These are phyloP conservation scores for Ochotona princeps DNA, from an alignment of 2,113 vertebrate genomes.

Conservation along the genomic window DNA sequence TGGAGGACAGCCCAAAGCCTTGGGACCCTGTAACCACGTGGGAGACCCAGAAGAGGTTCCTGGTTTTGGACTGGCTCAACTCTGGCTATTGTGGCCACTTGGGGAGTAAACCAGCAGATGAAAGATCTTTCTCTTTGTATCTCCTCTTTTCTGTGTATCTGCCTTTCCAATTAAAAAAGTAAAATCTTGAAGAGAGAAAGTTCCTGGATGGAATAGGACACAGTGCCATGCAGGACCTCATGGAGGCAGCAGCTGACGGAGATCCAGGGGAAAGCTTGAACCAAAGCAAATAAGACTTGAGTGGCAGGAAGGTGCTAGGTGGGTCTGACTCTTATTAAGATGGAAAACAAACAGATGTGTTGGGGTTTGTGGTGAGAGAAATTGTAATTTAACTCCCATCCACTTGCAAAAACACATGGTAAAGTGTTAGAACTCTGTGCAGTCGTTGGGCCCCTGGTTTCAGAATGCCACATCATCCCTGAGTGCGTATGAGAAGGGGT, in stretches of 20 bases:
- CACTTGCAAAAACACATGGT: not conserved
- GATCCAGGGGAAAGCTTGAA: not conserved
- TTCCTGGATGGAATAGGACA: not conserved
- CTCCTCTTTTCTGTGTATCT: no score
- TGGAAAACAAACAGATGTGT: not conserved
- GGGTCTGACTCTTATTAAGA: not conserved
- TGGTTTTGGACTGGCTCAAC: no score
- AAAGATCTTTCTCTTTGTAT: no score
- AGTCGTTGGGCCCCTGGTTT: not conserved
- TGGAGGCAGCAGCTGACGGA: not conserved
- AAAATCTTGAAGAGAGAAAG: no score
- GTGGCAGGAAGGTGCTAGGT: not conserved
- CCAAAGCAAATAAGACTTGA: not conserved
- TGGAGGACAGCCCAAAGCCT: no score
- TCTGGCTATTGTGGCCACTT: no score
- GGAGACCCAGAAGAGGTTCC: no score
- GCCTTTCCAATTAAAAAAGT: no score
- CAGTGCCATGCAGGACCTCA: fast-evolving
- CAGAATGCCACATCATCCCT: not conserved
- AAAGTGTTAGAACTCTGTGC: not conserved
- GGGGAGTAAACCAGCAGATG: no score
- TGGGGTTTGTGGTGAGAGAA: not conserved
- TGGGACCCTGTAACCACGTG: no score
- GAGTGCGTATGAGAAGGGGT: fast-evolving
- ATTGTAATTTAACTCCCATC: not conserved